Conservation (phyloP, 2,888 invertebrate species). For the Nomada hirtipes region DNA sequence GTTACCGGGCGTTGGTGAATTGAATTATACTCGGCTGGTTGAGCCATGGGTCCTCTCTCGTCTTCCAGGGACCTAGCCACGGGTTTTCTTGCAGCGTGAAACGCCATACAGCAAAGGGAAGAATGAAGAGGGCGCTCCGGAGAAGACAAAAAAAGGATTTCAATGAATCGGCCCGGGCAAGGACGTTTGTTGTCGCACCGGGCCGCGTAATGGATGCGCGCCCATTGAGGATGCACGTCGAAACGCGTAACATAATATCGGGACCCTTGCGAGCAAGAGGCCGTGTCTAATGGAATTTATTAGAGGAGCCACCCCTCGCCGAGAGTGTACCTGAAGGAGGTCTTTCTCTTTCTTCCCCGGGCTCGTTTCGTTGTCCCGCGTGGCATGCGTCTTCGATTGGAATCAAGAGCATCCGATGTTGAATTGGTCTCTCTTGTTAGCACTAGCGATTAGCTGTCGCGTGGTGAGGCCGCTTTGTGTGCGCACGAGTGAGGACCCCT, state of each 20-base stretch:
- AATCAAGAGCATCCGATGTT: slow-evolving; percentile 12
- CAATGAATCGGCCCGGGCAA: slow-evolving; percentile 62
- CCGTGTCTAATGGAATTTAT: slow-evolving; percentile 84
- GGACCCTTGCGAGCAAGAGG: slow-evolving; percentile 78
- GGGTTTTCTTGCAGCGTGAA: slow-evolving; percentile 28
- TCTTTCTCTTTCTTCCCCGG: background rate
- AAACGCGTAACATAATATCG: slow-evolving; percentile 82
- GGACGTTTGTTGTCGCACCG: slow-evolving; percentile 78
- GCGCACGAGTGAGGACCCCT: background rate
- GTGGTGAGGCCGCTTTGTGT: slow-evolving; percentile 1
- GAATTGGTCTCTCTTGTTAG: background rate
- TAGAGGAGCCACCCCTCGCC: slow-evolving; percentile 71
- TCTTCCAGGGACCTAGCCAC: background rate
- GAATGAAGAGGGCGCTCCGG: slow-evolving; percentile 25
- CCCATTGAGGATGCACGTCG: slow-evolving; percentile 76
- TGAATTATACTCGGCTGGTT: slow-evolving; percentile 79
- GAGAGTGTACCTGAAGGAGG: slow-evolving; percentile 15
- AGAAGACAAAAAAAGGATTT: slow-evolving; percentile 51
- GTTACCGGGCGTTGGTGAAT: slow-evolving; percentile 68
- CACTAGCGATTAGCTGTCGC: slow-evolving; percentile 22
- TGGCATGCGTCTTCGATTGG: slow-evolving; percentile 10
- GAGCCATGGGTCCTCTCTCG: slow-evolving; percentile 39
- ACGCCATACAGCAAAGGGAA: slow-evolving; percentile 27
- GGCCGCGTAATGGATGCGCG: slow-evolving; percentile 80
- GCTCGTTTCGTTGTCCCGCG: background rate